A percentile compares a stretch with the other conserved stretches of the same genome.
Conservation (phyloP, 2,888 invertebrate species). For the Alsophila aescularia region DNA sequence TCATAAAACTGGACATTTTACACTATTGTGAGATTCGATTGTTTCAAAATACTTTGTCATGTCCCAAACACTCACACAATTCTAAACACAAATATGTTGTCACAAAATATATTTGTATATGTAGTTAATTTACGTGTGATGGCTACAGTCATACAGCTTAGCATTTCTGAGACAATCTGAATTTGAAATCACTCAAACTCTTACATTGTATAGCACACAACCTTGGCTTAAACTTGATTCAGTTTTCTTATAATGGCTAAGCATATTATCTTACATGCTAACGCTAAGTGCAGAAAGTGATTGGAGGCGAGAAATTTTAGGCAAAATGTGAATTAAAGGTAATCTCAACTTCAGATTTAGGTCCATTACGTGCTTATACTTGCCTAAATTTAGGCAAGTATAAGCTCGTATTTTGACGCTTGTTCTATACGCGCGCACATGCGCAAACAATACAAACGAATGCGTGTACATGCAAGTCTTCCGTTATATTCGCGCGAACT, state of each 20-base stretch:
- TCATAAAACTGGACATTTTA: slow-evolving; percentile 38
- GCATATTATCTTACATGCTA: slow-evolving; percentile 59
- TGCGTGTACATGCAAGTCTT: too few species aligned
- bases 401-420: too few species aligned
- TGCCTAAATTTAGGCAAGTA: too few species aligned
- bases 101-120: slow-evolving; percentile 36
- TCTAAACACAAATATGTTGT: slow-evolving; percentile 23
- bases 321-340: background rate
- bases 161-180: slow-evolving; percentile 11
- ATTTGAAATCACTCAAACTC: slow-evolving; percentile 26
- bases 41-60: slow-evolving; percentile 34
- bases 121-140: slow-evolving; percentile 22
- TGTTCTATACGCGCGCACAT: too few species aligned
- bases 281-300: slow-evolving; percentile 50
- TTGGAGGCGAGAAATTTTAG: slow-evolving; percentile 21
- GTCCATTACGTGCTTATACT: too few species aligned
- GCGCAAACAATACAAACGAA: too few species aligned
- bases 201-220: slow-evolving; percentile 71
- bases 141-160: slow-evolving; percentile 8
- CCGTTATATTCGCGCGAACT: too few species aligned
- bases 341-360: too few species aligned
- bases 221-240: slow-evolving; percentile 71
- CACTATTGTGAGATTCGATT: slow-evolving; percentile 43
- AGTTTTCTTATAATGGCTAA: slow-evolving; percentile 66
- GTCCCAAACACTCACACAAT: slow-evolving; percentile 27